Base-by-base conservation (phyloP, 2,888 invertebrate genomes). In the Lepidochitona cinerea region DNA sequence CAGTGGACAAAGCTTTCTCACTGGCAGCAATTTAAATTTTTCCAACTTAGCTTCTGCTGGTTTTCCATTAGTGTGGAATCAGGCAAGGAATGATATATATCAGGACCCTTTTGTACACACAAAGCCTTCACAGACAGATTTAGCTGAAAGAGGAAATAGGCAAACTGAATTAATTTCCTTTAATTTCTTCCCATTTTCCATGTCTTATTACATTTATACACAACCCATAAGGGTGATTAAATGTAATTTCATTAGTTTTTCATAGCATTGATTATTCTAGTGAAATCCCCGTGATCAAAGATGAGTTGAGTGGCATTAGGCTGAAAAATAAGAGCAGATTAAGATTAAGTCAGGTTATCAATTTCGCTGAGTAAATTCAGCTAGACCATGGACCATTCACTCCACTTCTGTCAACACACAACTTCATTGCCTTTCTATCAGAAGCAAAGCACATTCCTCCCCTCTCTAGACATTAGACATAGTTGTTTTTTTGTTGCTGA, bases 181-280 rank as follows among this genome's bases (percentile, higher is more conserved):
- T 66, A 66, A 66, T 66, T 66, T 37, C 66, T 35, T n/a, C 37
- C 66, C 66, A 66, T 66, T 66, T 66, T 66, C 66, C 66, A 66
- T 66, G 66, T 66, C 66, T 66, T 66, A 66, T 66, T 66, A 37
- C 66, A 66, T 66, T 66, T 66, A 66, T 66, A 66, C 66, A 66
- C 66, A 66, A 36, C 37, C 37, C 66, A 37, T 66, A 66, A 66
- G 66, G 37, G 37, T 66, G 66, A 66, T 66, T 66, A 66, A 78
- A 71, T 71, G 75, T 78, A 80, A 80, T 80, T 80, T 80, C 80
- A 79, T 80, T 80, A 80, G 68, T 76, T 75, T 78, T 76, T 77
- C 77, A 78, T 75, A 75, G 76, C 75, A 72, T 77, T 72, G 75
- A 72, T 77, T 76, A 77, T 80, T 79, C 76, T 80, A 76, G 77